A percentile compares a stretch with the other conserved stretches of the same genome.
Evolutionary conservation across 2,888 invertebrate genomes (phyloP).

Genomic region (Machimus rusticus): DNA sequence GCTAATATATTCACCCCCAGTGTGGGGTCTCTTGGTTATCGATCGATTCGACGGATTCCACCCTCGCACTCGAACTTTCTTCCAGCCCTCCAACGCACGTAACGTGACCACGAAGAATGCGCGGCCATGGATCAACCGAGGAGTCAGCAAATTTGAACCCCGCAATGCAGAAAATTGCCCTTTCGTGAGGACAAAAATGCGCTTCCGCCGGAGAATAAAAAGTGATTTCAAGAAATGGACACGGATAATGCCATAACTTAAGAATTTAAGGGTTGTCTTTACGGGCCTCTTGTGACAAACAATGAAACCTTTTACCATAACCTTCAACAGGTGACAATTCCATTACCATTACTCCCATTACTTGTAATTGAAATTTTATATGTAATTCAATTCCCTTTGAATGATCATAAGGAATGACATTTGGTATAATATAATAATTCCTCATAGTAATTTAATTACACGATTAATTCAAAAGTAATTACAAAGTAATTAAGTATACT

Average conservation of each 20-base stretch:
- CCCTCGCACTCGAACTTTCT: neutral
- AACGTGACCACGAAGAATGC: neutral
- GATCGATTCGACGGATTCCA: neutral
- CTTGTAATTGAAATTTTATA: neutral
- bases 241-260: neutral
- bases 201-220: neutral
- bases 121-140: neutral
- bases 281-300: neutral
- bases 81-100: neutral
- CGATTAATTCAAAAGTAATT: neutral
- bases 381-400: neutral
- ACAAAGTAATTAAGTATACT: neutral
- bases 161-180: constrained; percentile 21
- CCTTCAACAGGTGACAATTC: neutral
- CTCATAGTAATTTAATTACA: no score
- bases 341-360: neutral
- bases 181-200: constrained; percentile 19
- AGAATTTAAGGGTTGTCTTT: neutral
- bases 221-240: neutral
- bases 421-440: no score
- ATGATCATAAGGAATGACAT: neutral
- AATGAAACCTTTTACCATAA: neutral
- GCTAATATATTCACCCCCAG: constrained; percentile 25
- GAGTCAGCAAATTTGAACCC: neutral
- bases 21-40: neutral